phyloP scores from a whole-genome alignment of 2,797 vertebrate species.

The Rhinophrynus dorsalis region DNA sequence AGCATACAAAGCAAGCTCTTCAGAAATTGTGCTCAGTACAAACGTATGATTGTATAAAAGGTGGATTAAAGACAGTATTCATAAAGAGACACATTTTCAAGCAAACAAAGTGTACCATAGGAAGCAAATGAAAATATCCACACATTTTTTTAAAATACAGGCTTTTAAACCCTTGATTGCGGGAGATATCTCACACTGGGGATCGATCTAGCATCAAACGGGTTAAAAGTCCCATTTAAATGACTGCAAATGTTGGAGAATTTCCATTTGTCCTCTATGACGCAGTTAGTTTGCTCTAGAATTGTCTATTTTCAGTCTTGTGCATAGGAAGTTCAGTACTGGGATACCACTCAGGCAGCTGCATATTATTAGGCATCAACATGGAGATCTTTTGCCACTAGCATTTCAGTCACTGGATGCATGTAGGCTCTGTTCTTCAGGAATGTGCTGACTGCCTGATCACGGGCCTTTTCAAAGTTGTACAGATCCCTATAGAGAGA shows the following conservation, averaged over 20 bases:
- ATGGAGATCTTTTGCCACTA: constrained; percentile 86
- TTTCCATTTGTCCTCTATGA: too few species aligned
- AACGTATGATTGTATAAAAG: not conserved
- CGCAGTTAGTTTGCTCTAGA: too few species aligned
- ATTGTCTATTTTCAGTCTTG: too few species aligned
- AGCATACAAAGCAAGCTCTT: not conserved
- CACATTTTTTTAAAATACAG: too few species aligned
- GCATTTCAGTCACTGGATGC: constrained; percentile 84
- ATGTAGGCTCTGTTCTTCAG: constrained; percentile 72
- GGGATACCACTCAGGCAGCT: too few species aligned
- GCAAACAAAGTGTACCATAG: not conserved
- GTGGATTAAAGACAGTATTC: not conserved
- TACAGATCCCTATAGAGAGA: constrained; percentile 79
- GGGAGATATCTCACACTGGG: too few species aligned
- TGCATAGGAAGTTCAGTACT: not conserved
- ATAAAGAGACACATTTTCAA: too few species aligned
- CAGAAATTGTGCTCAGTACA: not conserved
- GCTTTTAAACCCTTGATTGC: too few species aligned
- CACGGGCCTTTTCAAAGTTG: constrained; percentile 77
- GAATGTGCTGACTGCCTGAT: constrained; percentile 74
- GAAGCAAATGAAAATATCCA: too few species aligned
- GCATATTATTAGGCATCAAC: constrained; percentile 60
- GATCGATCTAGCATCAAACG: too few species aligned
- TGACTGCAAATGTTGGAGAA: too few species aligned
- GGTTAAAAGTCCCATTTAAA: too few species aligned